phyloP scores from a whole-genome alignment of 2,113 vertebrate species.

The Chauna torquata region DNA sequence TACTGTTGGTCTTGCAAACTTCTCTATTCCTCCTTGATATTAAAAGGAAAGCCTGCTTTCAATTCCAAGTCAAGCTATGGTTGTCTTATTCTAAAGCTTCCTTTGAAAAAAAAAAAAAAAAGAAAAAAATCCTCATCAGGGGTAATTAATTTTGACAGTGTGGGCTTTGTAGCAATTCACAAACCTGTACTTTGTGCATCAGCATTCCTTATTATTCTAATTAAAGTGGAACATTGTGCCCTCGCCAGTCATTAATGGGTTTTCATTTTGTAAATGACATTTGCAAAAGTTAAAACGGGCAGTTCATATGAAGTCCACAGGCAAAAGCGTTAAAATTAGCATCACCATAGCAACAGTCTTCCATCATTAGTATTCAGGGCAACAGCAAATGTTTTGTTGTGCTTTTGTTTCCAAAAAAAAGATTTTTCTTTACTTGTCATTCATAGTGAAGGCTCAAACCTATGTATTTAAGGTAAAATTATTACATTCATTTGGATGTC shows the following conservation, averaged over 20 bases:
- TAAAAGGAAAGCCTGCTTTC: slow-evolving; percentile 46
- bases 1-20: slow-evolving; percentile 1
- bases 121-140: slow-evolving; percentile 69
- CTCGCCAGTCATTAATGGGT: slow-evolving; percentile 84
- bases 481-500: neutral
- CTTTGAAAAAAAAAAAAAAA: slow-evolving; percentile 36
- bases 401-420: slow-evolving; percentile 74
- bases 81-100: slow-evolving; percentile 65
- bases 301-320: slow-evolving; percentile 85
- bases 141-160: slow-evolving; percentile 82
- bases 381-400: slow-evolving; percentile 80
- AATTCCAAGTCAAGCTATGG: slow-evolving; percentile 61
- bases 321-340: slow-evolving; percentile 84
- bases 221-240: slow-evolving; percentile 84
- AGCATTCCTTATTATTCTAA: slow-evolving; percentile 85
- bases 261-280: slow-evolving; percentile 87
- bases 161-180: slow-evolving; percentile 78
- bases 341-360: slow-evolving; percentile 84
- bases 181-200: slow-evolving; percentile 84
- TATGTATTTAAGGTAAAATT: slow-evolving; percentile 54
- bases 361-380: slow-evolving; percentile 84
- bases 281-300: slow-evolving; percentile 84
- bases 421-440: slow-evolving; percentile 48
- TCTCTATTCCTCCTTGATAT: slow-evolving; percentile 56
- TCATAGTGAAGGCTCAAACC: slow-evolving; percentile 51